These are phyloP conservation scores for Neodiprion fabricii DNA, from an alignment of 1,140 invertebrate species.

Conservation along the genomic window DNA sequence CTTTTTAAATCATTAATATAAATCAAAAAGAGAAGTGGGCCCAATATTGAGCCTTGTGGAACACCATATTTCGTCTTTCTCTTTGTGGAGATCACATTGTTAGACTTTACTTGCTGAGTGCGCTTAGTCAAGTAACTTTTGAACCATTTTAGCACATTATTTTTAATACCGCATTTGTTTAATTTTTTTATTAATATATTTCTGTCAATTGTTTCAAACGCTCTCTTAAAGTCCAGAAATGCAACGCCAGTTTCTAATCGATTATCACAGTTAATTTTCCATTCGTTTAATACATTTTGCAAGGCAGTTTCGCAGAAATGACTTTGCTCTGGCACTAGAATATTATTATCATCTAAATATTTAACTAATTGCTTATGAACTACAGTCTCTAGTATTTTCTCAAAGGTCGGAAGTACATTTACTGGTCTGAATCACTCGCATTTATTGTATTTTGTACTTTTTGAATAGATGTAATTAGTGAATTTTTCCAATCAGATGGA, in stretches of 20 bases:
- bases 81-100: background rate
- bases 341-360: constrained; percentile 1
- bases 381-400: constrained; percentile 5
- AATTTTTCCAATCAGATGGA: background rate
- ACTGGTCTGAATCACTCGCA: background rate
- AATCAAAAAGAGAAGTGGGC: background rate
- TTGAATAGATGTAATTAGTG: background rate
- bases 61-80: background rate
- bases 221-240: constrained; percentile 9
- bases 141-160: background rate
- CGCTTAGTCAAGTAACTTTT: background rate
- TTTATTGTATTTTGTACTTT: background rate
- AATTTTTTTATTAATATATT: background rate
- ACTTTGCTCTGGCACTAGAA: constrained; percentile 1
- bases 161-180: background rate
- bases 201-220: constrained; percentile 8
- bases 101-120: background rate
- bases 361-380: background rate
- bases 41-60: background rate
- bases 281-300: constrained; percentile 2
- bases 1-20: background rate
- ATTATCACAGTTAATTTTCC: background rate
- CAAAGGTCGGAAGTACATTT: background rate
- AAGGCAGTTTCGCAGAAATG: constrained; percentile 3
- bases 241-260: background rate